These are phyloP conservation scores for Anthopleura sola DNA, from an alignment of 64 coral and sea anemone species.

Conservation along the genomic window DNA sequence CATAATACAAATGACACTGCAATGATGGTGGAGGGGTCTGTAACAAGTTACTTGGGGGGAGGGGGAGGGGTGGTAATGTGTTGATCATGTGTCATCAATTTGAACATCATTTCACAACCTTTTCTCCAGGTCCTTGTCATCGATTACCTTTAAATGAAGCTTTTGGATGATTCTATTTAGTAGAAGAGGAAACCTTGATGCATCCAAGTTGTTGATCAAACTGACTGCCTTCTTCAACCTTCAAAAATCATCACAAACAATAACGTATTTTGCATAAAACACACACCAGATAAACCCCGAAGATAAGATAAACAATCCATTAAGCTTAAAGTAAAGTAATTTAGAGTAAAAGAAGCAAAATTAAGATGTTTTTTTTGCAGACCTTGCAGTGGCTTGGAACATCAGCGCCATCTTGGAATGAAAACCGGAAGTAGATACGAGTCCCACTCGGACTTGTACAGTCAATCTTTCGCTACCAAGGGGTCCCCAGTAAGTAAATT, in stretches of 20 bases:
- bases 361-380: not conserved
- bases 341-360: not conserved
- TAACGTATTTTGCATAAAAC: not conserved
- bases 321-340: not conserved
- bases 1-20: no score
- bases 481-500: not conserved
- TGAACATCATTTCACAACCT: not conserved
- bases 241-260: not conserved
- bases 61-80: not conserved
- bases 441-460: not conserved
- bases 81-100: not conserved
- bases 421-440: slow-evolving; percentile 12
- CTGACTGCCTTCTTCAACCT: slow-evolving; percentile 77
- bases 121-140: not conserved
- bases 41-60: not conserved
- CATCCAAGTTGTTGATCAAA: slow-evolving; percentile 62
- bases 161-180: slow-evolving; percentile 79
- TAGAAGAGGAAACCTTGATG: slow-evolving; percentile 61
- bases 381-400: slow-evolving; percentile 87
- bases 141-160: slow-evolving; percentile 75
- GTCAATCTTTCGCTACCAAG: not conserved
- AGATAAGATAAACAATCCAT: not conserved
- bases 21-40: not conserved
- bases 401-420: slow-evolving; percentile 77
- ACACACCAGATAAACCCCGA: not conserved